These are phyloP conservation scores for Parnassius orleans DNA, from an alignment of 2,888 invertebrate species.

Conservation along the genomic window DNA sequence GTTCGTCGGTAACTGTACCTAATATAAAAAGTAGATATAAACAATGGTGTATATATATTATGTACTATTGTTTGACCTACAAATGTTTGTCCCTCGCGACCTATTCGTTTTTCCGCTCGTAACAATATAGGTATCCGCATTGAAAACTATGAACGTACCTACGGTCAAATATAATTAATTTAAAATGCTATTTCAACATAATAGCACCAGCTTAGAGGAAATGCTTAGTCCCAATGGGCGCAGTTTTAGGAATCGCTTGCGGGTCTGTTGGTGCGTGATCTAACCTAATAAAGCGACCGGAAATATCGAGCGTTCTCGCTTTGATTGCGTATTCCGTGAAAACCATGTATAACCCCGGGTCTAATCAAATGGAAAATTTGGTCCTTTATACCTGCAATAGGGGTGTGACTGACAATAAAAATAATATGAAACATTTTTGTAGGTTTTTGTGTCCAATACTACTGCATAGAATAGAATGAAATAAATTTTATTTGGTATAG, in stretches of 20 bases:
- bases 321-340: slow-evolving; percentile 25
- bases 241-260: slow-evolving; percentile 24
- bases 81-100: too few relatives aligned
- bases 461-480: too few relatives aligned
- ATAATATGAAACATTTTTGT: not conserved
- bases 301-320: slow-evolving; percentile 23
- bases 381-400: slow-evolving; percentile 9
- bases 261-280: slow-evolving; percentile 17
- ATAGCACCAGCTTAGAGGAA: slow-evolving; percentile 17
- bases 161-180: slow-evolving; percentile 6
- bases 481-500: too few relatives aligned
- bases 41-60: too few relatives aligned
- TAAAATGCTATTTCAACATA: slow-evolving; percentile 19
- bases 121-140: not conserved
- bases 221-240: slow-evolving; percentile 10
- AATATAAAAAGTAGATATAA: too few relatives aligned
- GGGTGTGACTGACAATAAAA: slow-evolving; percentile 3
- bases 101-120: too few relatives aligned
- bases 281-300: slow-evolving; percentile 25
- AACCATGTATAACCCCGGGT: slow-evolving; percentile 16
- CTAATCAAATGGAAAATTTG: slow-evolving; percentile 20
- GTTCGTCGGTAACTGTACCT: too few relatives aligned
- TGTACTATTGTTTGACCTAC: too few relatives aligned
- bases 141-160: slow-evolving; percentile 1
- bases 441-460: too few relatives aligned